phyloP scores from a whole-genome alignment of 1,140 invertebrate species.

The Arion vulgaris region DNA sequence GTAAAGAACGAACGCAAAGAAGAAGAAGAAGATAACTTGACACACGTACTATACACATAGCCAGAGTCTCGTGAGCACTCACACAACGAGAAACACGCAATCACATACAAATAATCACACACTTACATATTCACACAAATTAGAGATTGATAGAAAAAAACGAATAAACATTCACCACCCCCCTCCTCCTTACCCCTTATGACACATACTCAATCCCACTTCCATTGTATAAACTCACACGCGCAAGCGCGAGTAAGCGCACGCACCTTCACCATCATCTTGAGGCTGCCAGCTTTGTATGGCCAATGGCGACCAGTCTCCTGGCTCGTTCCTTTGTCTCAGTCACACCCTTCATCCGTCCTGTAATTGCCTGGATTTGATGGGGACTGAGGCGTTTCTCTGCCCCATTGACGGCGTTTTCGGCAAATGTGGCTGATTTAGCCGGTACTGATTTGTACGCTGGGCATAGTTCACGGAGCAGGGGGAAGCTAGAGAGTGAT shows the following conservation, averaged over 20 bases:
- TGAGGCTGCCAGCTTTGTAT: not conserved
- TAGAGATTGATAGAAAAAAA: no score
- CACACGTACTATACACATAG: no score
- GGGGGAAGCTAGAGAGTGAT: no score
- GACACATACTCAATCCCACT: not conserved
- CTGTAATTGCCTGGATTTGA: conserved; percentile 5
- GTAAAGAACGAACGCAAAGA: no score
- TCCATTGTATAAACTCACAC: not conserved
- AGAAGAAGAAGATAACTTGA: no score
- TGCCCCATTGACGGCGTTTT: not conserved
- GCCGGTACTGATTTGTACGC: not conserved
- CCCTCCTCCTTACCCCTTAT: no score
- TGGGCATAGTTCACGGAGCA: not conserved
- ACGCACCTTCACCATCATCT: not conserved
- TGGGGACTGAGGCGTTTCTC: not conserved
- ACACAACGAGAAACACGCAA: no score
- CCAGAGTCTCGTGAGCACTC: no score
- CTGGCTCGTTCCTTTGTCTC: conserved; percentile 1
- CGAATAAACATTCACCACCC: no score
- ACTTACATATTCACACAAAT: no score
- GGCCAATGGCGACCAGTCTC: not conserved
- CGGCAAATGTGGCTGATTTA: not conserved
- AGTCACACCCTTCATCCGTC: not conserved
- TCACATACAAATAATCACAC: no score
- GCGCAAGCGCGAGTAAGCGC: not conserved